Conservation (phyloP, 2,888 invertebrate species). For the Calliphora vomitoria region DNA sequence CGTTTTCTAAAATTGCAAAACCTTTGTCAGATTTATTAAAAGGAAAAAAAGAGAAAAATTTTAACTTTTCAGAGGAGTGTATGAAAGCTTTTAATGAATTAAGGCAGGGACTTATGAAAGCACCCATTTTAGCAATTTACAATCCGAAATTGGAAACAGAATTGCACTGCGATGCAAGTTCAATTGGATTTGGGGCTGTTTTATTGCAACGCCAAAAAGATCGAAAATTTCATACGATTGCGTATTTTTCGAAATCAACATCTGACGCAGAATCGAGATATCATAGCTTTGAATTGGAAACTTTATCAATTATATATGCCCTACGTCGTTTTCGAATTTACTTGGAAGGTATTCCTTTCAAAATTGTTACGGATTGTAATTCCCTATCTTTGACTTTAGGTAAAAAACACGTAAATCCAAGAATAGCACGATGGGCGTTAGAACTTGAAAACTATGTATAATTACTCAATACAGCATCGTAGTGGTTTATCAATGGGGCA, state of each 20-base stretch:
- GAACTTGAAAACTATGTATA: neutral
- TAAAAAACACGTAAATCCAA: no score
- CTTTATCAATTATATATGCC: neutral
- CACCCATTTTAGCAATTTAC: no score
- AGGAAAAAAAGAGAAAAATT: neutral
- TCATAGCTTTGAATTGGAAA: neutral
- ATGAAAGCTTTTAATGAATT: neutral
- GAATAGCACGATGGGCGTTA: no score
- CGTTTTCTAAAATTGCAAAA: no score
- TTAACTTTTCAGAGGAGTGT: neutral
- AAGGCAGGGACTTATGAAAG: neutral
- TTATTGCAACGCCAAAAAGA: conserved; percentile 1
- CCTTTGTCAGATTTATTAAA: neutral
- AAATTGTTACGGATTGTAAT: conserved; percentile 13
- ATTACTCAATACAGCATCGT: neutral
- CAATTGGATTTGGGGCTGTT: neutral
- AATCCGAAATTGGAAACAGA: no score
- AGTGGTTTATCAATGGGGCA: conserved; percentile 5
- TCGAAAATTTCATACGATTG: neutral
- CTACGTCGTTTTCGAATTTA: neutral
- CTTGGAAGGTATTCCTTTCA: conserved; percentile 2
- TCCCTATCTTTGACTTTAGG: conserved; percentile 1
- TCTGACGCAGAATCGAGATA: neutral
- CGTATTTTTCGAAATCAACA: neutral
- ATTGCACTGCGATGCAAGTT: no score